Evolutionary conservation across 2,888 invertebrate genomes (phyloP), one percentile per base, ranked within the genome.

Genomic region (Polymixis flavicincta): DNA sequence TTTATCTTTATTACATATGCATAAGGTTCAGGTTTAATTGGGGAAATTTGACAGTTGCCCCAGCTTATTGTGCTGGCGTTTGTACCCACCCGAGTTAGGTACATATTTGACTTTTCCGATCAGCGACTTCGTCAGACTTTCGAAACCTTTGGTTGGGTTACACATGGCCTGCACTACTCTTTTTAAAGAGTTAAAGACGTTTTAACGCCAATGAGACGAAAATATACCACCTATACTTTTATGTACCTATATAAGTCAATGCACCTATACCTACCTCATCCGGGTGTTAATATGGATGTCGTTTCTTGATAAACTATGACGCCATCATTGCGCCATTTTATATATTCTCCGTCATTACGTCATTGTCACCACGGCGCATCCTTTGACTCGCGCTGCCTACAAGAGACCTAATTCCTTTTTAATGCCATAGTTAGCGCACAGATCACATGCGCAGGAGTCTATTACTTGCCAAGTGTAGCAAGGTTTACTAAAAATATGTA

Each of bases 341-440:
- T 74, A 57, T 83, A 82, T 82, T 60, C 55, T 66, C 25, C 22
- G 1, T 14, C n/a, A 57, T 82, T 80, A n/a, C 82, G 76, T 76
- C 83, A 83, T 63, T 45, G 59, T 50, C 83, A 70, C 50, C 48
- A 57, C 28, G 54, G 45, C 66, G 79, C 82, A 69, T 82, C 80
- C 80, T 79, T 83, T 80, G 76, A 67, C 55, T 54, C 13, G 76
- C 32, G 11, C 17, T 45, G 80, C 76, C 48, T 80, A 80, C 68
- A 76, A 69, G 80, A 66, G n/a, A 69, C 65, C 60, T 71, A 28
- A 71, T 80, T 71, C 59, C 52, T 78, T 71, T 71, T 64, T 83
- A 82, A 82, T 82, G 55, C 8, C 64, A 83, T 73, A 82, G 70
- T 82, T 82, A 76, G 45, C 50, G 69, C 66, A 42, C 82, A 72